These are phyloP conservation scores for Catharus ustulatus DNA, from an alignment of 2,797 vertebrate genomes.

Conservation along the genomic window DNA sequence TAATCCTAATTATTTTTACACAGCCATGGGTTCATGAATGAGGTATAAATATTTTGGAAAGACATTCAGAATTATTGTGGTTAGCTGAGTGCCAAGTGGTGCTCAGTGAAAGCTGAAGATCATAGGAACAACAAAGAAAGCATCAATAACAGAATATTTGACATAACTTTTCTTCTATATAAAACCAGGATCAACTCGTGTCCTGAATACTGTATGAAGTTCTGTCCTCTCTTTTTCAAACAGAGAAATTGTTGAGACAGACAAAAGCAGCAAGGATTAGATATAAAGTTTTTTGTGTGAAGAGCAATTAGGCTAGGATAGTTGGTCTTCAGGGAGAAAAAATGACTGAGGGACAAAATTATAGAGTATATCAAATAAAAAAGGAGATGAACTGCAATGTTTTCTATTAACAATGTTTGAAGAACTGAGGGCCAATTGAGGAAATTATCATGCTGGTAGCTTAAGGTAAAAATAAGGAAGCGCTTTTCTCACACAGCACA, in stretches of 20 bases:
- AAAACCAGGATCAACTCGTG: neutral
- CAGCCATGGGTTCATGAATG: neutral
- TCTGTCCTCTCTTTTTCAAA: neutral
- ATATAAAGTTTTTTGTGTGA: neutral
- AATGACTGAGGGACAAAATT: neutral
- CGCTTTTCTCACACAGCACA: neutral
- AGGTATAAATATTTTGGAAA: neutral
- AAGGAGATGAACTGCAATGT: neutral
- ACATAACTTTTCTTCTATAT: neutral
- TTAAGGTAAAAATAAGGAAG: neutral
- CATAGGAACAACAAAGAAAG: neutral
- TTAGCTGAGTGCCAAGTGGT: neutral
- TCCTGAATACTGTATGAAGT: neutral
- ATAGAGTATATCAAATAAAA: neutral
- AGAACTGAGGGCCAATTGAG: neutral
- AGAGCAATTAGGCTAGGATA: conserved; percentile 21
- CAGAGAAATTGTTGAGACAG: neutral
- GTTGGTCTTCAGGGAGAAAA: neutral
- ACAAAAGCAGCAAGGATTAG: neutral
- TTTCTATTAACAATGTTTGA: neutral
- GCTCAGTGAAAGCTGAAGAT: neutral
- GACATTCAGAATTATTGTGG: neutral
- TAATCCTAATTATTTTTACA: neutral
- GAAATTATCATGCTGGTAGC: neutral
- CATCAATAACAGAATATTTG: neutral